Evolutionary conservation across 2,888 invertebrate genomes (phyloP), one percentile per base, ranked within the genome.

Genomic region (Apomyelois bistriatella): DNA sequence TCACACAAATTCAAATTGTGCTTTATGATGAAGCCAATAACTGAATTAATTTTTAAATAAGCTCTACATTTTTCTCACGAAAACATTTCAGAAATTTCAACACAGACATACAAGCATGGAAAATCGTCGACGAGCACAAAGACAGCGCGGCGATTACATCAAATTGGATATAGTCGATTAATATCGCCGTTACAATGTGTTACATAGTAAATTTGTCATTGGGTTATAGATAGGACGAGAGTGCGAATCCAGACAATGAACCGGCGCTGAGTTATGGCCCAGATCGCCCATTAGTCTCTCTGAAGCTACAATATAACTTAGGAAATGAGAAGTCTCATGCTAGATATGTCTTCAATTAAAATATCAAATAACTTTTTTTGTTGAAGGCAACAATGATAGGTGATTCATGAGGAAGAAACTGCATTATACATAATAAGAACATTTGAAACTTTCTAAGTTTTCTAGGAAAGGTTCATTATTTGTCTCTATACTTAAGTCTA

Each of bases 171-270:
- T 74, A 72, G 62, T 56, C 62, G 58, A 81, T 83, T 80, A 85
- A 82, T 82, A 80, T 82, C 75, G 76, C 76, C 76, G 79, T 75
- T 80, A 75, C 77, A 75, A 72, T 78, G 82, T 80, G 73, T 75
- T 76, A 78, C 80, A 82, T 83, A 87, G 88, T 89, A 90, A 90
- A 90, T 89, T 90, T 89, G 89, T 89, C 89, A 77, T 76, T 76
- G 72, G 72, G 74, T 76, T 81, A 82, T 77, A 84, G 89, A 87
- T 87, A 86, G 83, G 71, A 77, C 81, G 75, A 77, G 76, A 81
- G 83, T 82, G 82, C 77, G 81, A 81, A 76, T 75, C 76, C 71
- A 81, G 83, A 89, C 89, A 90, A 90, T 89, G 83, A 88, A 81
- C 73, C 66, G 64, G 71, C 72, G 65, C 74, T 87, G 87, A 90